These are phyloP conservation scores for Lithobates sylvaticus DNA, from an alignment of 2,797 vertebrate genomes.

Conservation along the genomic window DNA sequence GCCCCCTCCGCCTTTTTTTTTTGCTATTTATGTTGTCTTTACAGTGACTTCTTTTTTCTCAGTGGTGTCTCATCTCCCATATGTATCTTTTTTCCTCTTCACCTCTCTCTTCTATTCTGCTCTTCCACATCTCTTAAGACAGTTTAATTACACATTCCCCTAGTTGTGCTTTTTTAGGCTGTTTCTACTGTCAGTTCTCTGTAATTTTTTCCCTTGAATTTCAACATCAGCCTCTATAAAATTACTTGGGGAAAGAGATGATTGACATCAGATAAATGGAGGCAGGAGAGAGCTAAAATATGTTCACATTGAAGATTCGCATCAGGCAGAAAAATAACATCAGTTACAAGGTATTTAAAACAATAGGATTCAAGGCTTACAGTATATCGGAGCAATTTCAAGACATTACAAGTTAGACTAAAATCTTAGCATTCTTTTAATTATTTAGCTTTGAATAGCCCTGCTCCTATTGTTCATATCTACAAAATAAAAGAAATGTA, in stretches of 20 bases:
- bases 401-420: not conserved
- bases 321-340: constrained; percentile 14
- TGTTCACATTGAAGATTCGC: constrained; percentile 3
- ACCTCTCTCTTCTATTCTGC: constrained; percentile 30
- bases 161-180: constrained; percentile 23
- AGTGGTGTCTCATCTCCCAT: constrained; percentile 18
- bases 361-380: not conserved
- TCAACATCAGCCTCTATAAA: constrained; percentile 49
- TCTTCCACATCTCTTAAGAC: constrained; percentile 43
- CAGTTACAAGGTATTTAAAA: constrained; percentile 17
- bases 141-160: constrained; percentile 59
- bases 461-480: not conserved
- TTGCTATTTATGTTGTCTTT: constrained; percentile 15
- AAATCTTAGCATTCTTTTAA: not conserved
- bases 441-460: not conserved
- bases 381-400: not conserved
- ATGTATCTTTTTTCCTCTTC: not conserved
- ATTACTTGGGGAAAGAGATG: constrained; percentile 45
- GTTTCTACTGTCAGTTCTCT: constrained; percentile 48
- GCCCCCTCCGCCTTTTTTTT: not conserved
- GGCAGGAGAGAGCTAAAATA: constrained; percentile 27
- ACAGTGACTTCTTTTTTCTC: constrained; percentile 8
- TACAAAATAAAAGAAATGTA: not conserved
- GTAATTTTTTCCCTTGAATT: constrained; percentile 45
- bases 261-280: constrained; percentile 51